Conservation (phyloP, 2,113 vertebrate genomes). For the Lipophrys pholis region DNA sequence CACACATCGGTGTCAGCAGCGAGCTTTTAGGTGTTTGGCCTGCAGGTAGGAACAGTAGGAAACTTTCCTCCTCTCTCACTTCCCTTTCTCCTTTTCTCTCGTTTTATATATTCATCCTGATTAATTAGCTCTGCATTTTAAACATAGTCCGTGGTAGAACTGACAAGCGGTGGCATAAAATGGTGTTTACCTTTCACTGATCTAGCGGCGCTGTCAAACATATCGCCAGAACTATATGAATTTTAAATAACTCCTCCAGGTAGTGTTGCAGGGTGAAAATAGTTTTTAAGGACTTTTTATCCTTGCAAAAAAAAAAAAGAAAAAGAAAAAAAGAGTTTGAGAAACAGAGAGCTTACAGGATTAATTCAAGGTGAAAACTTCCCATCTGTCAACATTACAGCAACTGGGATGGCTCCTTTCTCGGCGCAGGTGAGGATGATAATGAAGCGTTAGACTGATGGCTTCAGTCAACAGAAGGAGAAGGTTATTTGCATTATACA, state of each 20-base stretch:
- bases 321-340: conserved; percentile 19
- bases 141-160: conserved; percentile 4
- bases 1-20: conserved; percentile 30
- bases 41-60: conserved; percentile 32
- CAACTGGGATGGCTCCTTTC: conserved; percentile 24
- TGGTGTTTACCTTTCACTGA: conserved; percentile 2
- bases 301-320: neutral
- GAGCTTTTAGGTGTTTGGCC: conserved; percentile 18
- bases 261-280: neutral
- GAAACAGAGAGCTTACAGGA: conserved; percentile 8
- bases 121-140: conserved; percentile 3
- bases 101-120: neutral
- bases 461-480: conserved; percentile 34
- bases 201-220: neutral
- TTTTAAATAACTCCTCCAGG: conserved; percentile 23
- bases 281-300: conserved; percentile 9
- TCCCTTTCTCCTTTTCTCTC: neutral
- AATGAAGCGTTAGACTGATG: conserved; percentile 52
- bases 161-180: conserved; percentile 1
- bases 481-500: conserved; percentile 63
- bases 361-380: conserved; percentile 52
- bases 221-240: neutral
- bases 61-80: neutral
- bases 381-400: conserved; percentile 25
- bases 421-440: conserved; percentile 27